A percentile compares a stretch with the other conserved stretches of the same genome.
phyloP scores from a whole-genome alignment of 2,888 invertebrate genomes.

The Asteroscopus sphinx region DNA sequence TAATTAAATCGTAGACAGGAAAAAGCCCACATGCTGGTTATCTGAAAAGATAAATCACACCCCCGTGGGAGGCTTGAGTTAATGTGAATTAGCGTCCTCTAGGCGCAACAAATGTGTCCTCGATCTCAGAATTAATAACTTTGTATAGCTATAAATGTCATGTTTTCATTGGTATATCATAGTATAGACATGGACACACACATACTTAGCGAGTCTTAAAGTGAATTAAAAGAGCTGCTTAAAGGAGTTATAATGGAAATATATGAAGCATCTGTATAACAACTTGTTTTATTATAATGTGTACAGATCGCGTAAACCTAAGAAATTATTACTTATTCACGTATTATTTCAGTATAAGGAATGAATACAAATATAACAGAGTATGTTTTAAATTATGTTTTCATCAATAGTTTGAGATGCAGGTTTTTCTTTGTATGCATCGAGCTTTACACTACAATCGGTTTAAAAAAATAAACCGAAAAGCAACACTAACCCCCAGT shows the following conservation, averaged over 20 bases:
- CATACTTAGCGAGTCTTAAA: too few species aligned
- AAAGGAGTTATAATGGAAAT: too few species aligned
- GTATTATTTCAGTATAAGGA: too few species aligned
- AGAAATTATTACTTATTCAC: too few species aligned
- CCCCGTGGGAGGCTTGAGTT: slow-evolving; percentile 37
- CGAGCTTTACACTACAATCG: too few species aligned
- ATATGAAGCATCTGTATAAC: too few species aligned
- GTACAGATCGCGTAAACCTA: too few species aligned
- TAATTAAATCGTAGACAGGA: slow-evolving; percentile 1
- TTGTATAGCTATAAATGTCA: slow-evolving; percentile 5
- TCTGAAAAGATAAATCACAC: slow-evolving; percentile 41
- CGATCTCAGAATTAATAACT: slow-evolving; percentile 31
- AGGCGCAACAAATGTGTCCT: slow-evolving; percentile 32
- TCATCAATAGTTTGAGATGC: not conserved
- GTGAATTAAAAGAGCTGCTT: too few species aligned
- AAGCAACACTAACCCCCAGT: too few species aligned
- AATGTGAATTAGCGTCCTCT: slow-evolving; percentile 43
- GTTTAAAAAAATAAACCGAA: not conserved
- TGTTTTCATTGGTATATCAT: slow-evolving; percentile 4
- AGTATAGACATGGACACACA: too few species aligned
- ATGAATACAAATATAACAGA: too few species aligned
- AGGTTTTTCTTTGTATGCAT: not conserved
- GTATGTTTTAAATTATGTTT: not conserved
- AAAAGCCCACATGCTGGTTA: slow-evolving; percentile 22
- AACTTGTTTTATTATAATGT: too few species aligned